These are phyloP conservation scores for Corynorhinus townsendii DNA, from an alignment of 2,113 vertebrate genomes.

Conservation along the genomic window DNA sequence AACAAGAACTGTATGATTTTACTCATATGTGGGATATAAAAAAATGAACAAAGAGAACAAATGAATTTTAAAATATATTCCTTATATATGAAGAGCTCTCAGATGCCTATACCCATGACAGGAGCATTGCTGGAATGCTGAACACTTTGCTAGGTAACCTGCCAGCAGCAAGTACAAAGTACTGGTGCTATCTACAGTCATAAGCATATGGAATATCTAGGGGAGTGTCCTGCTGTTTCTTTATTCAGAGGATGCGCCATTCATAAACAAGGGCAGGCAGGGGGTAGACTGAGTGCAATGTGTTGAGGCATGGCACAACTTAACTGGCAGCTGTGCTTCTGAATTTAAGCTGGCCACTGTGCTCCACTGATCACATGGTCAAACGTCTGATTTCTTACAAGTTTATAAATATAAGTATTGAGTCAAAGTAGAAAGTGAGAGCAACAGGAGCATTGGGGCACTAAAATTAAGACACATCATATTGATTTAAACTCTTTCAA, in stretches of 20 bases:
- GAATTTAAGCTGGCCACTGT: not conserved
- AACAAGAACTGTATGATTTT: not conserved
- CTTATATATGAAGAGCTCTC: not conserved
- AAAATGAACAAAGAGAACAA: not conserved
- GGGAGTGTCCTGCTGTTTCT: not conserved
- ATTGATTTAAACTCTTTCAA: slow-evolving; percentile 48
- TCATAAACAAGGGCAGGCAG: not conserved
- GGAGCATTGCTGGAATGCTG: not conserved
- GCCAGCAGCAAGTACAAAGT: not conserved
- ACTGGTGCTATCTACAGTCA: not conserved
- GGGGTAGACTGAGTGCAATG: not conserved
- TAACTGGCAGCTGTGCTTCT: not conserved
- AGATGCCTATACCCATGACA: not conserved
- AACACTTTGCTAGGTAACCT: not conserved
- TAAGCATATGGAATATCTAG: not conserved
- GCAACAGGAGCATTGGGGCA: not conserved
- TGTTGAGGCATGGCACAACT: not conserved
- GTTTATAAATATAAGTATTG: not conserved
- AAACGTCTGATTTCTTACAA: not conserved
- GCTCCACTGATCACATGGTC: not conserved
- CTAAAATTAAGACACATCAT: slow-evolving; percentile 26
- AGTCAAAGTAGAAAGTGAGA: not conserved
- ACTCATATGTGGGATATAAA: not conserved
- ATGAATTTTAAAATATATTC: not conserved
- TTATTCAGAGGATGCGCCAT: not conserved